These are phyloP conservation scores for Phengaris arion DNA, from an alignment of 2,888 invertebrate genomes.

Conservation along the genomic window DNA sequence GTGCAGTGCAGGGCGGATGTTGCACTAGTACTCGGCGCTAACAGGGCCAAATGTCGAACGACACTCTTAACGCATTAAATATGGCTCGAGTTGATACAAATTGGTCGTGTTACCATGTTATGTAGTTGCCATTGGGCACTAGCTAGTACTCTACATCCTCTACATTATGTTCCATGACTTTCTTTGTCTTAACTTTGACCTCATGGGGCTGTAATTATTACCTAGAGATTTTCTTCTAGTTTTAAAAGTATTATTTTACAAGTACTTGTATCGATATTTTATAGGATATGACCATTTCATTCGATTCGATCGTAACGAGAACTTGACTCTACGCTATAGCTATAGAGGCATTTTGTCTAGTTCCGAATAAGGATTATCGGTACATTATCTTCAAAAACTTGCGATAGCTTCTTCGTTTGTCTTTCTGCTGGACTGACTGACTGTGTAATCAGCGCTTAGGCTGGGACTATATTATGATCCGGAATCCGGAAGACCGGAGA, in stretches of 20 bases:
- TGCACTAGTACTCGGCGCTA: background rate
- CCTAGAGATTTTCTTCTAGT: background rate
- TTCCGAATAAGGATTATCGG: too few species aligned
- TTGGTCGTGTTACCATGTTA: background rate
- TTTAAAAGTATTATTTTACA: background rate
- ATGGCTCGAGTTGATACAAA: background rate
- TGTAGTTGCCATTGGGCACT: background rate
- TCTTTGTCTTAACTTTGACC: constrained; percentile 3
- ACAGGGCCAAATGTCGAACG: background rate
- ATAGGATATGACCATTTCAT: background rate
- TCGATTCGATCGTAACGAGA: too few species aligned
- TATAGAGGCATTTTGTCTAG: too few species aligned
- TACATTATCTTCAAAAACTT: too few species aligned
- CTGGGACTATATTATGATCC: too few species aligned
- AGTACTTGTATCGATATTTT: background rate
- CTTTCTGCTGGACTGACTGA: too few species aligned
- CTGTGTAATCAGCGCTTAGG: too few species aligned
- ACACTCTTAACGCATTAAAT: background rate
- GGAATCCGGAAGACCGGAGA: too few species aligned
- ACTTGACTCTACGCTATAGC: too few species aligned
- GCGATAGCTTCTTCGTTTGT: too few species aligned
- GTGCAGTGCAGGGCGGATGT: background rate
- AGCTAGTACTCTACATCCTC: background rate
- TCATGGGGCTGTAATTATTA: background rate
- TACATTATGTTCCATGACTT: background rate